Percentiles rank a stretch among this genome's conserved stretches.
Conservation (phyloP, 2,888 invertebrate species). For the Hirudinaria manillensis region DNA sequence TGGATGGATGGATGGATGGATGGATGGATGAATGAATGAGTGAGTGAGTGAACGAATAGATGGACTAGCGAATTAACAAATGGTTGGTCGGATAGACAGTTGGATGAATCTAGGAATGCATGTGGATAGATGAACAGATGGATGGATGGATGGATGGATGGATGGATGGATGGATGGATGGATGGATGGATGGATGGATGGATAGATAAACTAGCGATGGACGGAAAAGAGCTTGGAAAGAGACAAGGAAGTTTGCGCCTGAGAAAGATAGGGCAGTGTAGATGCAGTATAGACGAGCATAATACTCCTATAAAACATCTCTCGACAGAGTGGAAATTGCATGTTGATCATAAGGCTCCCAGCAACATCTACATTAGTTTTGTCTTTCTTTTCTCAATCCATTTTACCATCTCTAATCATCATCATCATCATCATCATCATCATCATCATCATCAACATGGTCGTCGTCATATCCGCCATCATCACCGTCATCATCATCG, state of each 20-base stretch:
- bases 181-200: too few species aligned
- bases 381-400: constrained; percentile 2
- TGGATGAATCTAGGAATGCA: not conserved
- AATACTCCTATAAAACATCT: constrained; percentile 19
- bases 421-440: constrained; percentile 23
- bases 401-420: constrained; percentile 18
- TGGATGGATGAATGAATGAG: too few species aligned
- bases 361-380: constrained; percentile 20
- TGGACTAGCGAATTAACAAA: too few species aligned
- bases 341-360: constrained; percentile 24
- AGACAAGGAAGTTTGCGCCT: not conserved
- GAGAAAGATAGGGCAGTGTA: not conserved
- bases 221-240: not conserved
- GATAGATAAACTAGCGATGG: not conserved
- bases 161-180: too few species aligned
- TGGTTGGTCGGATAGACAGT: too few species aligned
- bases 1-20: too few species aligned
- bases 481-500: constrained; percentile 15
- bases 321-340: constrained; percentile 22
- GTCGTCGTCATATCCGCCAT: constrained; percentile 9
- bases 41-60: too few species aligned
- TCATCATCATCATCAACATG: constrained; percentile 22
- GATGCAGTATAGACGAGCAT: not conserved
- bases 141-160: too few species aligned
- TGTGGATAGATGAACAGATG: not conserved